These are phyloP conservation scores for Maconellicoccus hirsutus DNA, from an alignment of 1,140 invertebrate genomes.

Conservation along the genomic window DNA sequence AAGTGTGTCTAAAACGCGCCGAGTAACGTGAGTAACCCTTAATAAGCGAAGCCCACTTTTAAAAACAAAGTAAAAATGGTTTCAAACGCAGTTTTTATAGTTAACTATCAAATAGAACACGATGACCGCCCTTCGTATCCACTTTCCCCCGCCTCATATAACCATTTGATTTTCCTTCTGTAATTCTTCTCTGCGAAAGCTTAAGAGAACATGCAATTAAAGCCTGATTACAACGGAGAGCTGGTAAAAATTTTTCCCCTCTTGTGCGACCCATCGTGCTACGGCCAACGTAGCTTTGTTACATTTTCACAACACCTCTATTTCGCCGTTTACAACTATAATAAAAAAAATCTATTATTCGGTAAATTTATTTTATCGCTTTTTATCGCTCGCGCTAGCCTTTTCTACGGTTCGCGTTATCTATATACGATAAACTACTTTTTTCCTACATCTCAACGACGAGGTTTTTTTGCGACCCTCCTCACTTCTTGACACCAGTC, in stretches of 20 bases:
- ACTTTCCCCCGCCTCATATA: neutral
- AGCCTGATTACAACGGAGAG: constrained; percentile 7
- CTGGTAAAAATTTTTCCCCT: neutral
- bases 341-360: constrained; percentile 10
- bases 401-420: too few relatives aligned
- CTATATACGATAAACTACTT: too few relatives aligned
- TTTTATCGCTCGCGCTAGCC: neutral
- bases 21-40: neutral
- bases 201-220: neutral
- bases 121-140: neutral
- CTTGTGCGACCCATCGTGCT: too few relatives aligned
- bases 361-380: constrained; percentile 3
- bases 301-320: neutral
- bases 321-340: neutral
- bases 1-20: neutral
- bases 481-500: too few relatives aligned
- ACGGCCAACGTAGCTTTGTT: neutral
- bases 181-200: neutral
- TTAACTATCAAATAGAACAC: neutral
- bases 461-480: too few relatives aligned
- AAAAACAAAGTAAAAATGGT: constrained; percentile 6
- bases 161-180: constrained; percentile 3
- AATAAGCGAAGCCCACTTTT: neutral
- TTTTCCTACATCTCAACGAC: too few relatives aligned
- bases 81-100: constrained; percentile 2